Evolutionary conservation across 2,797 vertebrate genomes (phyloP).

Genomic region (Poecilia gillii): DNA sequence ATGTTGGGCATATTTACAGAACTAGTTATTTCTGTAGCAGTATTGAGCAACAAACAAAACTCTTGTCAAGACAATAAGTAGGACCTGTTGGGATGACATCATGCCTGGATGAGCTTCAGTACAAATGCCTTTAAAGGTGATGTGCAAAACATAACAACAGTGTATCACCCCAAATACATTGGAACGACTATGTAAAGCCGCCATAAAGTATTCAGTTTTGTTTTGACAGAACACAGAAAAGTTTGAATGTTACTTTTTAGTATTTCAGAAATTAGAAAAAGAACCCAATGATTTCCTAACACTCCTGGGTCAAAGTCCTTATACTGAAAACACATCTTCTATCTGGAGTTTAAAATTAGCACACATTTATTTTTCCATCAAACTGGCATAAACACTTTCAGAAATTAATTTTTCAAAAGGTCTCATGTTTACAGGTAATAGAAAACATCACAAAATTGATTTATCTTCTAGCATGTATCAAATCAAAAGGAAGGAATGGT

Average conservation of each 20-base stretch:
- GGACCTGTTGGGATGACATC: background rate
- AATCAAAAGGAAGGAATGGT: too few species aligned
- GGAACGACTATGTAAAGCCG: background rate
- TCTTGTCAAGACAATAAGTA: background rate
- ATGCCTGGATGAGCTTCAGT: background rate
- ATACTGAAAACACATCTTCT: background rate
- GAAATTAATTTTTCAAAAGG: background rate
- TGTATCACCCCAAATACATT: background rate
- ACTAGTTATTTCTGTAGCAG: conserved; percentile 3
- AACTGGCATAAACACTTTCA: background rate
- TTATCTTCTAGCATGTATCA: too few species aligned
- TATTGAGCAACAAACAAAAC: conserved; percentile 3
- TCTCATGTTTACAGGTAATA: background rate
- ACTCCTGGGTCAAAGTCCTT: background rate
- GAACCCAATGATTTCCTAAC: background rate
- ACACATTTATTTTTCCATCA: background rate
- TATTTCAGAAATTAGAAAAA: background rate
- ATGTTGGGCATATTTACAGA: conserved; percentile 58
- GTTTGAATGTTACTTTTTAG: background rate
- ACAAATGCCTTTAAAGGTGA: background rate
- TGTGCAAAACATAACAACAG: background rate
- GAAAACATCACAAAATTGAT: too few species aligned
- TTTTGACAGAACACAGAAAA: background rate
- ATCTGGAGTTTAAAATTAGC: background rate
- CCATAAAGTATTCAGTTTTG: background rate